phyloP scores from a whole-genome alignment of 2,888 invertebrate genomes.

The Polydrusus pterygomalis region DNA sequence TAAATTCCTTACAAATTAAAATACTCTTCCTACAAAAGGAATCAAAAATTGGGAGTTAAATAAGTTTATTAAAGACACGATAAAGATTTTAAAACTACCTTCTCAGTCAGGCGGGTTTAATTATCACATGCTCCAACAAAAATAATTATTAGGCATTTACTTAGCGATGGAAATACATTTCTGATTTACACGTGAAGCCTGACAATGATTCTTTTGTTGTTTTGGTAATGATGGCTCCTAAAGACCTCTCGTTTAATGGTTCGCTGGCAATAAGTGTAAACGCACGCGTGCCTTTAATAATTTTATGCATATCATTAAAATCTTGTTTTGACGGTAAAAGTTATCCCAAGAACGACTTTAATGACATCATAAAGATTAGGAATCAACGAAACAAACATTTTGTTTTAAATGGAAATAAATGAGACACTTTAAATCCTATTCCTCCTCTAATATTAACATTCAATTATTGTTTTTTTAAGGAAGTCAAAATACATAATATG shows the following conservation, averaged over 20 bases:
- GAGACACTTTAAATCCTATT: no score
- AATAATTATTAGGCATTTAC: neutral
- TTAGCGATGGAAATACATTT: neutral
- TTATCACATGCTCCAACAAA: conserved; percentile 16
- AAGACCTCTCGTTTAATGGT: conserved; percentile 17
- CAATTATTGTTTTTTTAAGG: neutral
- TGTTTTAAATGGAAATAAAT: no score
- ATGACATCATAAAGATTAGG: conserved; percentile 10
- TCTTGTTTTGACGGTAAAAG: neutral
- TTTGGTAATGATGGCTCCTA: conserved; percentile 5
- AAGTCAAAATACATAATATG: no score
- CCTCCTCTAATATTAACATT: no score
- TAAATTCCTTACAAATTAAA: no score
- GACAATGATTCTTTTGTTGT: conserved; percentile 4
- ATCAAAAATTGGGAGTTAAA: no score
- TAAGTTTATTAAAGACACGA: neutral
- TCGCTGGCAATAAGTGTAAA: conserved; percentile 26
- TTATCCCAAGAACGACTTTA: conserved; percentile 9
- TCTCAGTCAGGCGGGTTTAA: conserved; percentile 13
- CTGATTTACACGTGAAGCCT: conserved; percentile 9
- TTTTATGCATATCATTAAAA: conserved; percentile 39
- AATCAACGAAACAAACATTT: conserved; percentile 17
- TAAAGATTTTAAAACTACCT: conserved; percentile 6
- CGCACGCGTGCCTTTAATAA: conserved; percentile 32
- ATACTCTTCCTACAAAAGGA: no score